Evolutionary conservation across 2,888 invertebrate species (phyloP), one percentile per base, ranked within the genome.

Genomic region (Hylaea fasciaria): DNA sequence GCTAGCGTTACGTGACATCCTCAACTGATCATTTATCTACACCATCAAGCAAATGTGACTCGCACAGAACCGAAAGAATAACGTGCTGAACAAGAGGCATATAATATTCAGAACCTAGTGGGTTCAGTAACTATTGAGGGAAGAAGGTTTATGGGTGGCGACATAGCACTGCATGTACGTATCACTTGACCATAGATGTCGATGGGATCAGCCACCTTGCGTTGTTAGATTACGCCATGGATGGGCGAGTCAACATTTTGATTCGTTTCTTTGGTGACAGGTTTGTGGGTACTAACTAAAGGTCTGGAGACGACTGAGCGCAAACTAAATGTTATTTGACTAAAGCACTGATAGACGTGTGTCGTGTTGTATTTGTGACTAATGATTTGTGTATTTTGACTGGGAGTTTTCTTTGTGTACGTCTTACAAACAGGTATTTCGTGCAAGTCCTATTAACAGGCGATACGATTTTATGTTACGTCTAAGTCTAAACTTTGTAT

Each of bases 241-340:
- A 37, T 10, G 37, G 37, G 10, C n/a, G n/a, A n/a, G 12, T 37
- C 12, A 37, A 10, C 35, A 47, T 56, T 69, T 69, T 65, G 66
- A 66, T 68, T 65, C 66, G 68, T 70, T 66, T 69, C 66, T 59
- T 60, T 74, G 61, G 61, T 62, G 61, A 62, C 61, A 62, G 56
- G 56, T 56, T 62, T 62, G 52, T 57, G 52, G 51, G 52, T 62
- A 61, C 56, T 60, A 77, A 78, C 72, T 61, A 89, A 89, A 87
- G 82, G 89, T 89, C 89, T 85, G 71, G 74, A 73, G 85, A 87
- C 90, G 90, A 85, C 89, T 85, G 75, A 83, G 87, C 89, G 87
- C 87, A 83, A 69, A 64, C 68, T 65, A 73, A 64, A 60, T 55
- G 61, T 63, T 57, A 61, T 39, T 40, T 57, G 48, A 55, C 59